Base-by-base conservation (phyloP, 2,888 invertebrate genomes). In the Acronicta alni region DNA sequence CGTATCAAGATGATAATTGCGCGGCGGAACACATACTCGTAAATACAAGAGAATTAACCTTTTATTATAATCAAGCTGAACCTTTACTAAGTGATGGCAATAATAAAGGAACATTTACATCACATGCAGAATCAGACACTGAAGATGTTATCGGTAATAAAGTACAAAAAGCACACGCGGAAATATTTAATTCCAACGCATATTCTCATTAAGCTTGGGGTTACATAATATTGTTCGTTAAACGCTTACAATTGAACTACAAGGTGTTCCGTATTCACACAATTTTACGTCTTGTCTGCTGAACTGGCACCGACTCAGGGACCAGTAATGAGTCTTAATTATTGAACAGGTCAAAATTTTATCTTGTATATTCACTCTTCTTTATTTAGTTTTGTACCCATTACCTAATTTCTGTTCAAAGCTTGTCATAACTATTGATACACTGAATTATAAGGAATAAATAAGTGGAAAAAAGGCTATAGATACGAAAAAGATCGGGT, bases 141-240 rank as follows among this genome's bases (percentile, higher is more conserved):
- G 45, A 54, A 62, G 52, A 70, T 69, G 54, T 48, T 62, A 68
- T 70, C 46, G 20, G 9, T 43, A 65, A 46, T 51, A 46, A 44
- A n/a, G 39, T 48, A 77, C 72, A 80, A 72, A 74, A 56, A 59
- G 67, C 35, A 61, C 53, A 75, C 56, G 64, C 77, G 80, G 81
- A 79, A 80, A 75, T 57, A 69, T 73, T 75, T 73, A 60, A 74
- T 60, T 65, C 55, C 43, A 60, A 61, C 51, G 59, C 45, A 41
- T 64, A 68, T 80, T 72, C 71, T 74, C 72, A 72, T 75, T 72
- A 72, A 62, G 35, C 52, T 57, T 60, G 46, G 61, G 46, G 64
- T 75, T 75, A 70, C 43, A 48, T 53, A 75, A 75, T 41, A 30
- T 9, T 64, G 57, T 67, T 67, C 47, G 41, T 59, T 57, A 64